Evolutionary conservation across 2,888 invertebrate genomes (phyloP).

Genomic region (Leucozona laternaria): DNA sequence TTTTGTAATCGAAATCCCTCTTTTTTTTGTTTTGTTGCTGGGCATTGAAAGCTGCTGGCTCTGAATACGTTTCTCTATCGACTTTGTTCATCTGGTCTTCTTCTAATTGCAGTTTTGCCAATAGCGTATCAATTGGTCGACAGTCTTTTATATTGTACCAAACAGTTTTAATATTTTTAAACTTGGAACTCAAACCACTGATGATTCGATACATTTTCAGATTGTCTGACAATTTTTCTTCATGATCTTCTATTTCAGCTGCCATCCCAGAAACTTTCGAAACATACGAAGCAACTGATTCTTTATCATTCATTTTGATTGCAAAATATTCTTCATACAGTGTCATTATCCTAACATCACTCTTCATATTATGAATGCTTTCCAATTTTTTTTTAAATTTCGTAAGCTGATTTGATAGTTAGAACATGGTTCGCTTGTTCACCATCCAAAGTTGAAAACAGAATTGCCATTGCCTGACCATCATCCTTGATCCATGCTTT

Average conservation of each 20-base stretch:
- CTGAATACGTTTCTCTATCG: background rate
- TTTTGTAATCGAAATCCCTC: background rate
- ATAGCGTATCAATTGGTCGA: background rate
- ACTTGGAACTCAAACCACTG: slow-evolving; percentile 21
- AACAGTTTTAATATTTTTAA: slow-evolving; percentile 19
- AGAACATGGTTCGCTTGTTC: slow-evolving; percentile 29
- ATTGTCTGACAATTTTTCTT: slow-evolving; percentile 17
- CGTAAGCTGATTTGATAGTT: slow-evolving; percentile 39
- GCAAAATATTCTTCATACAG: slow-evolving; percentile 42
- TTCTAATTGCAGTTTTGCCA: slow-evolving; percentile 5
- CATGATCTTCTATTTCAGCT: slow-evolving; percentile 12
- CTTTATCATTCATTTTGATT: slow-evolving; percentile 32
- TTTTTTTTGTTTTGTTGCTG: background rate
- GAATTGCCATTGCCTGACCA: slow-evolving; percentile 40
- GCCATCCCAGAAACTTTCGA: slow-evolving; percentile 2
- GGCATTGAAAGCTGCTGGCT: background rate
- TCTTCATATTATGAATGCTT: slow-evolving; percentile 22
- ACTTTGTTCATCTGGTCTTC: background rate
- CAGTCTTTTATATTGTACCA: slow-evolving; percentile 1
- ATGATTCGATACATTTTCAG: slow-evolving; percentile 22
- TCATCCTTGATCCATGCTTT: background rate
- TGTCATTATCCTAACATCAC: slow-evolving; percentile 29
- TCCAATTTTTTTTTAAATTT: slow-evolving; percentile 38
- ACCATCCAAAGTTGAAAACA: slow-evolving; percentile 37
- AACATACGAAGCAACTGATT: slow-evolving; percentile 5